Percentiles rank a stretch among this genome's conserved stretches.
Conservation (phyloP, 2,113 vertebrate genomes). For the Todiramphus saurophagus region DNA sequence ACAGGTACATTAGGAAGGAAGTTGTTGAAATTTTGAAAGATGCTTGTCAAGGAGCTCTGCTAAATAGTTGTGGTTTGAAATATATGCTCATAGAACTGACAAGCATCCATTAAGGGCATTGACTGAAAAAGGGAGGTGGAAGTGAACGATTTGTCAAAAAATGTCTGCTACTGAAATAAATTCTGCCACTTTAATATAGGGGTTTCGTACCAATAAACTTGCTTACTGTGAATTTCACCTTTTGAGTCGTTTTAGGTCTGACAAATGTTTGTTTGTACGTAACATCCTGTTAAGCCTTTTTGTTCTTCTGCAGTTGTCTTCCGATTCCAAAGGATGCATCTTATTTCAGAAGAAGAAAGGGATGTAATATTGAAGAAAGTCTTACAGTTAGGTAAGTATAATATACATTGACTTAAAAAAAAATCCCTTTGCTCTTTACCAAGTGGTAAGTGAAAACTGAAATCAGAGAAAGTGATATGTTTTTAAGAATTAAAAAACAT, state of each 20-base stretch:
- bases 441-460: not conserved
- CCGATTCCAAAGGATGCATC: conserved; percentile 74
- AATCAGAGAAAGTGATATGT: not conserved
- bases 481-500: not conserved
- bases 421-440: not conserved
- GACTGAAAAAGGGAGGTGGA: not conserved
- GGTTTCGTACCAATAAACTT: not conserved
- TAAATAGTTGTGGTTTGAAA: not conserved
- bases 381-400: conserved; percentile 73
- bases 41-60: not conserved
- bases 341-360: conserved; percentile 76
- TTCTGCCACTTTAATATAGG: not conserved
- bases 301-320: conserved; percentile 66
- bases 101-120: not conserved
- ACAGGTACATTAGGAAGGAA: not conserved
- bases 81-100: not conserved
- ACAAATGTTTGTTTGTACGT: not conserved
- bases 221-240: not conserved
- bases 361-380: conserved; percentile 72
- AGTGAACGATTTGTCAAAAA: not conserved
- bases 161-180: not conserved
- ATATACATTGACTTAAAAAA: not conserved
- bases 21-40: not conserved
- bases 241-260: not conserved
- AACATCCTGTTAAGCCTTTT: not conserved